These are phyloP conservation scores for Butorides virescens DNA, from an alignment of 2,113 vertebrate genomes.

Conservation along the genomic window DNA sequence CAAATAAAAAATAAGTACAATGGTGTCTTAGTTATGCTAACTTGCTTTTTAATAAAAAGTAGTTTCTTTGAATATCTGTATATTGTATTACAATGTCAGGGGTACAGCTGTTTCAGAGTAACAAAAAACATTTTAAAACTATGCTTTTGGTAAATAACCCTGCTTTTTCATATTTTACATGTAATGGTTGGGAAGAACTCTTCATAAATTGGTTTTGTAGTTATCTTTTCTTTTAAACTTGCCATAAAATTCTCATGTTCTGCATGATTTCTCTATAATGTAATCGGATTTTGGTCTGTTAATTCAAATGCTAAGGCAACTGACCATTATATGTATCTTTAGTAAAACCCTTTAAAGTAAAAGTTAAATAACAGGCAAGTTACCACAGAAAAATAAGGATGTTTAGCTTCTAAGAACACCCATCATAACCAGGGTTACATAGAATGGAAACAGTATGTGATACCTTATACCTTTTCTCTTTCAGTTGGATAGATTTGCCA, in stretches of 20 bases:
- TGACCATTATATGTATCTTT: background rate
- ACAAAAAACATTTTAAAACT: background rate
- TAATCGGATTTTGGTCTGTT: background rate
- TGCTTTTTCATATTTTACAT: background rate
- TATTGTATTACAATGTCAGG: background rate
- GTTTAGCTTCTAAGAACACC: background rate
- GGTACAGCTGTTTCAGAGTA: background rate
- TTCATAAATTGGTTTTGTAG: slow-evolving; percentile 14
- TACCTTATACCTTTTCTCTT: background rate
- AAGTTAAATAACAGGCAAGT: background rate
- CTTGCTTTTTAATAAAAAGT: background rate
- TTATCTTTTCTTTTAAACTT: background rate
- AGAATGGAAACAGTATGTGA: background rate
- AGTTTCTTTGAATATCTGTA: background rate
- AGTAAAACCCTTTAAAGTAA: background rate
- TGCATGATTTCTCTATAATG: background rate
- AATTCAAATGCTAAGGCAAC: background rate
- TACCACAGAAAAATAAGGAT: background rate
- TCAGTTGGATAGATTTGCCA: slow-evolving; percentile 63
- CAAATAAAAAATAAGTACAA: background rate
- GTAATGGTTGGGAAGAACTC: background rate
- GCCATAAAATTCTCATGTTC: background rate
- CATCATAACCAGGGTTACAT: background rate
- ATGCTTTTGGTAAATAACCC: background rate
- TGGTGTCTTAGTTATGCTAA: background rate